A percentile compares a stretch with the other conserved stretches of the same genome.
Evolutionary conservation across 2,113 vertebrate species (phyloP).

Genomic region (Prionailurus bengalensis): DNA sequence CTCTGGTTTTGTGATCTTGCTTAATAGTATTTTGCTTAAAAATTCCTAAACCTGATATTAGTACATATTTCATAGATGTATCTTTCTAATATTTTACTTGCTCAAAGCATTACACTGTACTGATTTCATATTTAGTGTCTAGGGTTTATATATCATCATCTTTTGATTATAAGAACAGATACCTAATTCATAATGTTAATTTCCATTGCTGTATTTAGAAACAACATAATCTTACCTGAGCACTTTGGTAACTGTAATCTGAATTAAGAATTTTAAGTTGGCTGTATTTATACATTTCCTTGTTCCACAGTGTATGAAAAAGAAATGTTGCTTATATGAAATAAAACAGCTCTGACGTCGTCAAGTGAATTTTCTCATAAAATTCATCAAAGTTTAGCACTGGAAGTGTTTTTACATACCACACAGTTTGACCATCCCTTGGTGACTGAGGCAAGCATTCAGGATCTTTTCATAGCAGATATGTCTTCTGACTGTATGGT

Average conservation of each 20-base stretch:
- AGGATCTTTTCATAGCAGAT: background rate
- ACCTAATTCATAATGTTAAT: background rate
- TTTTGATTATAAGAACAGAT: slow-evolving; percentile 1
- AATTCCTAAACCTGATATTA: background rate
- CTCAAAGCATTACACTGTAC: background rate
- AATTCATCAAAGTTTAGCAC: background rate
- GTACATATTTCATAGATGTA: background rate
- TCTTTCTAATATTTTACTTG: slow-evolving; percentile 3
- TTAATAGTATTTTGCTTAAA: slow-evolving; percentile 24
- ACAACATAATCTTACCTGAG: background rate
- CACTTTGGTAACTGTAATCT: background rate
- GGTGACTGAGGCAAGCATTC: background rate
- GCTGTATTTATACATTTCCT: background rate
- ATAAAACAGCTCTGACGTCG: background rate
- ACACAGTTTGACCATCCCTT: background rate
- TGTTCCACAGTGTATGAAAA: background rate
- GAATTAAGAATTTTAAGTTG: background rate
- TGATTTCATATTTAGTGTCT: slow-evolving; percentile 11
- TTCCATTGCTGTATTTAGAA: background rate
- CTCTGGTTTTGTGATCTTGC: background rate
- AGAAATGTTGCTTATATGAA: background rate
- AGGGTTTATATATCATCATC: background rate
- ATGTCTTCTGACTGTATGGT: background rate
- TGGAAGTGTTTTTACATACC: background rate
- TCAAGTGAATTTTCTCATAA: background rate